Conservation (phyloP, 2,113 vertebrate species). For the Leiothrix lutea region DNA sequence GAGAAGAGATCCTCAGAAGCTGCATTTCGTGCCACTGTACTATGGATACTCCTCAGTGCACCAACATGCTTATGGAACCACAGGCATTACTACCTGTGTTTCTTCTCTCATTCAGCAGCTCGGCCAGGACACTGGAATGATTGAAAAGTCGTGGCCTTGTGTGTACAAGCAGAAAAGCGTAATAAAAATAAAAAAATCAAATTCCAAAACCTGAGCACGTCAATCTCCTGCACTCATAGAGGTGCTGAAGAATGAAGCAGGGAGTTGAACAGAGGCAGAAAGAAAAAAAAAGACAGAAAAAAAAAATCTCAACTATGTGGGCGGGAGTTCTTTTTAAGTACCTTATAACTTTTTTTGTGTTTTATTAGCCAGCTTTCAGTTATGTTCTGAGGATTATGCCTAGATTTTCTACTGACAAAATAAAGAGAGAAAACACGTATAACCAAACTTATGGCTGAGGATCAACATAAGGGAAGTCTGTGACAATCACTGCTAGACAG, state of each 20-base stretch:
- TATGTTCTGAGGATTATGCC: background rate
- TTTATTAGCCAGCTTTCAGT: background rate
- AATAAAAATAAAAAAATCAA: background rate
- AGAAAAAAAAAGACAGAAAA: background rate
- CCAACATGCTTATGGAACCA: background rate
- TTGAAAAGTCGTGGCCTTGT: background rate
- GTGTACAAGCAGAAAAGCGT: background rate
- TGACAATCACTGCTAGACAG: background rate
- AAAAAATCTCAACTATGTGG: background rate
- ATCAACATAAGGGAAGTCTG: background rate
- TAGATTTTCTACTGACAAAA: background rate
- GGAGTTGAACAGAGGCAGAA: background rate
- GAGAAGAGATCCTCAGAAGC: background rate
- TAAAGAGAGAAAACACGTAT: background rate
- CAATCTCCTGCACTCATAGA: background rate
- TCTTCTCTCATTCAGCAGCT: background rate
- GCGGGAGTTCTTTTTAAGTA: background rate
- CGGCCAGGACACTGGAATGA: background rate
- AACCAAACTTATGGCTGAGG: background rate
- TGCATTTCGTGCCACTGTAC: background rate
- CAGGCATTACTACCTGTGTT: background rate
- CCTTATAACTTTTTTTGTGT: background rate
- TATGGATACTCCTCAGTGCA: background rate
- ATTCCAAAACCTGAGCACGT: background rate
- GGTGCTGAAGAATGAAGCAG: background rate